These are phyloP conservation scores for Parotia lawesii DNA, from an alignment of 2,113 vertebrate genomes.

Conservation along the genomic window DNA sequence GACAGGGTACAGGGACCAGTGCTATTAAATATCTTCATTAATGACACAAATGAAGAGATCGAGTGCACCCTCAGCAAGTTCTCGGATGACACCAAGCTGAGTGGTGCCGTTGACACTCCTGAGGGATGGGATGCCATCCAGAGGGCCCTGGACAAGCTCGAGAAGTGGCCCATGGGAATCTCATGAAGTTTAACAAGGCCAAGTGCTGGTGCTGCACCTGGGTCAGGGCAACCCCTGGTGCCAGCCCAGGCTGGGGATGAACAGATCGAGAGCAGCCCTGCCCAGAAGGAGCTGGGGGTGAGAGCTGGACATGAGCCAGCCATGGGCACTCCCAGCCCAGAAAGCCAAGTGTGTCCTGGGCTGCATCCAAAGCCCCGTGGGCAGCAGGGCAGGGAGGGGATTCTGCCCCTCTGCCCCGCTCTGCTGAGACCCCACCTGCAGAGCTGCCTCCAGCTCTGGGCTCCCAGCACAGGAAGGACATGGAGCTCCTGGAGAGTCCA, in stretches of 20 bases:
- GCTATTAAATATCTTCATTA: not conserved
- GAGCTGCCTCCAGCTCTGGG: not conserved
- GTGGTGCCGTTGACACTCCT: not conserved
- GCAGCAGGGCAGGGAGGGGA: not conserved
- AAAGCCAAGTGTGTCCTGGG: not conserved
- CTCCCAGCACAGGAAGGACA: not conserved
- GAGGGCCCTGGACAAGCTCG: fast-evolving
- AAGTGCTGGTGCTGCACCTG: not conserved
- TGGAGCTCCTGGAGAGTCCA: not conserved
- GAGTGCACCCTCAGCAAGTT: not conserved
- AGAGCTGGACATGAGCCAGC: not conserved
- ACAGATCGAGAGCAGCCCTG: not conserved
- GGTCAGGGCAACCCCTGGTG: not conserved
- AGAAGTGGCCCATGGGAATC: no score
- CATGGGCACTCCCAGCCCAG: not conserved
- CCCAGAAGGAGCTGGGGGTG: not conserved
- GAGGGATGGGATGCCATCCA: not conserved
- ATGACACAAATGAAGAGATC: fast-evolving
- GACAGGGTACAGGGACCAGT: fast-evolving
- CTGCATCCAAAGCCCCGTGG: not conserved
- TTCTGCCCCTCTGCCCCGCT: not conserved
- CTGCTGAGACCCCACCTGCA: not conserved
- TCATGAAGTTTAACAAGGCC: not conserved
- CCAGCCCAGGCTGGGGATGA: not conserved
- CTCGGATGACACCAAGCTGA: not conserved